A percentile compares a stretch with the other conserved stretches of the same genome.
These are phyloP conservation scores for Mesaphorura yosii DNA, from an alignment of 1,140 invertebrate genomes.

Conservation along the genomic window DNA sequence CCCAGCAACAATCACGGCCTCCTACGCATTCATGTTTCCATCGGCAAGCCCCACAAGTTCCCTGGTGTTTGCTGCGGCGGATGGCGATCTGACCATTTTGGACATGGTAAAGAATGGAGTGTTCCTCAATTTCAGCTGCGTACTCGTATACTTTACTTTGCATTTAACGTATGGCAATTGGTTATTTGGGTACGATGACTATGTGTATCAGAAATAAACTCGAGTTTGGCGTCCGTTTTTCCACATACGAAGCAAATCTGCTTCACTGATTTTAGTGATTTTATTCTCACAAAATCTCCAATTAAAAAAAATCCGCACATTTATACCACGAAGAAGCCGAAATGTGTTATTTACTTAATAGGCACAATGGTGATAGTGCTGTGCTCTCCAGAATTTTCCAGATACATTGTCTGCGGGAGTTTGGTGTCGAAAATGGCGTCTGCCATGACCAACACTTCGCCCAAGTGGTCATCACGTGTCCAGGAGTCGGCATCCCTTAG, in stretches of 20 bases:
- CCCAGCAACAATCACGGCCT: slow-evolving; percentile 40
- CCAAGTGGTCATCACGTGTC: slow-evolving; percentile 15
- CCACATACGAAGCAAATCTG: no score
- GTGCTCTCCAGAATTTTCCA: slow-evolving; percentile 13
- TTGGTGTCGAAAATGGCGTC: neutral
- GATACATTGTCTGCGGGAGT: neutral
- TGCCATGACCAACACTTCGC: slow-evolving; percentile 7
- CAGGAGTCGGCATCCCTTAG: slow-evolving; percentile 11
- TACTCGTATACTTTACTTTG: slow-evolving; percentile 14
- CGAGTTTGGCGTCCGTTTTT: no score
- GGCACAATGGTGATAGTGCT: slow-evolving; percentile 2
- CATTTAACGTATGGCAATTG: slow-evolving; percentile 23
- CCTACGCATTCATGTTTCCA: slow-evolving; percentile 51
- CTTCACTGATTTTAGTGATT: no score
- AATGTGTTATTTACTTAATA: no score
- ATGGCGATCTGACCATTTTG: slow-evolving; percentile 40
- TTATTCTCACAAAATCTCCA: no score
- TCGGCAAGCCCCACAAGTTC: slow-evolving; percentile 79
- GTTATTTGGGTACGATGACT: slow-evolving; percentile 22
- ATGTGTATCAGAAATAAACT: no score
- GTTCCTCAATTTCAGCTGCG: slow-evolving; percentile 20
- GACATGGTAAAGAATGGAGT: slow-evolving; percentile 24
- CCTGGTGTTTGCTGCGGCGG: slow-evolving; percentile 40
- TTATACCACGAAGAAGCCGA: no score
- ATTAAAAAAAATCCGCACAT: no score